These are phyloP conservation scores for Halictus ligatus DNA, from an alignment of 2,888 invertebrate species.

Conservation along the genomic window DNA sequence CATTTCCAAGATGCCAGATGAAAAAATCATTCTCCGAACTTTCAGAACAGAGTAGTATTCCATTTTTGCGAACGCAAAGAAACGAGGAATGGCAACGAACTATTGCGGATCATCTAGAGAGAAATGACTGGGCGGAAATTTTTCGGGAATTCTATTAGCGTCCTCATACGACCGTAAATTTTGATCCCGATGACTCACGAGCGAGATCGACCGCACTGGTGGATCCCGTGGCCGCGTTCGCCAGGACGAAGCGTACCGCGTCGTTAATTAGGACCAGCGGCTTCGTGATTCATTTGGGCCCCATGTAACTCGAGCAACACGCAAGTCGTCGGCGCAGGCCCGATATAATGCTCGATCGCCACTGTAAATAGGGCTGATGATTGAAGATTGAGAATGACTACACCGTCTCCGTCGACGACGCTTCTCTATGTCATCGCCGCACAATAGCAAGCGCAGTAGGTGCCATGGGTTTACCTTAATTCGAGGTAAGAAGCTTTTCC, in stretches of 20 bases:
- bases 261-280: constrained; percentile 75
- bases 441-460: constrained; percentile 59
- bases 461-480: constrained; percentile 47
- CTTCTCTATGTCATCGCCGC: constrained; percentile 43
- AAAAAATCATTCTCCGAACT: too few species aligned
- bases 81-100: neutral
- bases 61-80: neutral
- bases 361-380: constrained; percentile 8
- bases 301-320: constrained; percentile 76
- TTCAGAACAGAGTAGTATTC: neutral
- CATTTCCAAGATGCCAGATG: neutral
- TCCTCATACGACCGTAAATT: constrained; percentile 21
- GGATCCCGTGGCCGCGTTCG: constrained; percentile 42
- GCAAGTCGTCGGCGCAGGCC: constrained; percentile 53
- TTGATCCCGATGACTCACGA: constrained; percentile 61
- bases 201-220: constrained; percentile 69
- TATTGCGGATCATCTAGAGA: neutral
- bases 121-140: constrained; percentile 37
- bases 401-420: neutral
- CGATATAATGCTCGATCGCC: neutral
- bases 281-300: constrained; percentile 74
- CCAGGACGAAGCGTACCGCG: constrained; percentile 64
- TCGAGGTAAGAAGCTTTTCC: constrained; percentile 55
- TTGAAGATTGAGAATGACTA: constrained; percentile 28
- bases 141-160: constrained; percentile 57